Evolutionary conservation across 2,113 vertebrate species (phyloP), one percentile per base, ranked within the genome.

Genomic region (Alouatta palliata): DNA sequence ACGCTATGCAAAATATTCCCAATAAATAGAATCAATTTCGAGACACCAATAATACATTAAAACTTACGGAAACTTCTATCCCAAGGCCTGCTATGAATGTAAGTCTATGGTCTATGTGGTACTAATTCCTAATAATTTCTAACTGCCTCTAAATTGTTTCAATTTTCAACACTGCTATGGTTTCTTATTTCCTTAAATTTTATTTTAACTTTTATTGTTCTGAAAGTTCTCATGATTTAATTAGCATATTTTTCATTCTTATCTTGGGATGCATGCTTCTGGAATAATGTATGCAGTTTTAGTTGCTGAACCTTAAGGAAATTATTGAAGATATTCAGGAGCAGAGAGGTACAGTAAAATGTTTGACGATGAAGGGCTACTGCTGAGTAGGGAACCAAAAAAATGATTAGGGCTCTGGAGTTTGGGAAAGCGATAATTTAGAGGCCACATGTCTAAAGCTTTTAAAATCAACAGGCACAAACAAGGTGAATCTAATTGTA

Each of bases 121-220:
- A 14, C 16, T 95, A 89, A 85, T 96, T 95, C 10, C 61, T 82
- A 70, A 77, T 32, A 85, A 87, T 83, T 73, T 20, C 54, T 43
- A 95, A 93, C 30, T 76, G 87, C 16, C n/a, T 91, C 54, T 83
- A 95, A 94, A 87, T 76, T 83, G 64, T 75, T 95, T 54, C 37
- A 43, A 61, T 54, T 95, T 79, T 68, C 23, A 90, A 84, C 23
- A 83, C 6, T 80, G 20, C 11, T 75, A 0, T 70, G 70, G 83
- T 83, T 94, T 75, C 8, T 32, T 68, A 52, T 45, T 88, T 86
- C 45, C 87, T 43, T 80, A 90, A 87, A 64, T 54, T 88, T 96
- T 79, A 90, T 89, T 96, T 88, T 73, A 64, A 64, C 8, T 92
- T 90, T 87, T 92, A 83, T 21, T 90, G n/a, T 71, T 96, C 54